These are phyloP conservation scores for Enteromius unitaeniatus DNA, from an alignment of 2,797 vertebrate species.

Conservation along the genomic window DNA sequence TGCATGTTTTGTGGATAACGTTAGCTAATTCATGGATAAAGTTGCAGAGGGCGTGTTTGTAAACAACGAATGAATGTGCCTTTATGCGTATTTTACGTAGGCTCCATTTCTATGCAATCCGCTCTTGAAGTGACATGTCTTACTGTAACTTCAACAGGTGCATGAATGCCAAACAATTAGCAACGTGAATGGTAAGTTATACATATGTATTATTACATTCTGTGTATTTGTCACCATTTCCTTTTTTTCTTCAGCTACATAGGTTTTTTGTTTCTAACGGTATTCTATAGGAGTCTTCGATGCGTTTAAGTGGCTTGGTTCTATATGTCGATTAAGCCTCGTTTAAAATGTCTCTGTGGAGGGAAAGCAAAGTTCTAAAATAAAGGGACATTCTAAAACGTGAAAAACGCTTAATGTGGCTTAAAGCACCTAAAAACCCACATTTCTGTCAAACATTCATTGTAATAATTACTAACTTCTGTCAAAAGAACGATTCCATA, in stretches of 20 bases:
- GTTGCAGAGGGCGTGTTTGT: constrained; percentile 29
- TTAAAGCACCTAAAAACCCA: no score
- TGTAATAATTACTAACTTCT: no score
- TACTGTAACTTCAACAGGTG: constrained; percentile 15
- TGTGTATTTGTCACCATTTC: neutral
- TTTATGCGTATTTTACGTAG: neutral
- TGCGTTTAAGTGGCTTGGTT: neutral
- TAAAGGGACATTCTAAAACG: no score
- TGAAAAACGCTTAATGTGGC: no score
- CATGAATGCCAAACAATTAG: neutral
- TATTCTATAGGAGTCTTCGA: neutral
- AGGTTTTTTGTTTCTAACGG: neutral
- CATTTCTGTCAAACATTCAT: no score
- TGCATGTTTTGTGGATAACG: neutral
- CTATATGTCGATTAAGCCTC: neutral
- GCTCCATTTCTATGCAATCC: neutral
- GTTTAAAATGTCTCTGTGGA: neutral
- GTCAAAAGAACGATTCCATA: no score
- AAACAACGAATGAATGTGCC: constrained; percentile 5
- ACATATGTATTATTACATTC: neutral
- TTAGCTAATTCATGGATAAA: neutral
- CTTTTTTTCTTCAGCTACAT: neutral
- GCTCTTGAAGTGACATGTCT: constrained; percentile 5
- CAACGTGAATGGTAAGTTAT: constrained; percentile 16
- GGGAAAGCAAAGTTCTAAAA: neutral